Evolutionary conservation across 2,113 vertebrate species (phyloP).

Genomic region (Danio rerio): DNA sequence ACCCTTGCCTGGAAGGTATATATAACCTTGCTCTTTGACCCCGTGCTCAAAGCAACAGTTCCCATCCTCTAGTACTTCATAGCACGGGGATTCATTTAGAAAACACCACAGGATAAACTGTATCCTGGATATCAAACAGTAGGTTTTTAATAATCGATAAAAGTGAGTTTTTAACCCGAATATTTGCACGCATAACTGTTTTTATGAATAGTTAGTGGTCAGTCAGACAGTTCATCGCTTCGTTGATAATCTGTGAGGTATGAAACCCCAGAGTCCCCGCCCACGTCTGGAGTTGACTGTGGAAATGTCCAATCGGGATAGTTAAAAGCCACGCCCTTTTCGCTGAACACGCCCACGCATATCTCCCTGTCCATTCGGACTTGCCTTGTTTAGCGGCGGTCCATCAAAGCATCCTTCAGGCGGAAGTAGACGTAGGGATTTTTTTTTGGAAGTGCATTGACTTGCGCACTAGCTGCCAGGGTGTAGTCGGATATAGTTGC

Average conservation of each 20-base stretch:
- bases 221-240: not conserved
- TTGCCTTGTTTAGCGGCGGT: constrained; percentile 48
- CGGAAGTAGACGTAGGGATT: constrained; percentile 68
- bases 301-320: constrained; percentile 20
- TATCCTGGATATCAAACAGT: not conserved
- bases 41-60: constrained; percentile 36
- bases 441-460: constrained; percentile 53
- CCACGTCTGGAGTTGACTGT: not conserved
- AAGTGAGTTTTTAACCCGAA: no score
- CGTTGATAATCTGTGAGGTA: not conserved
- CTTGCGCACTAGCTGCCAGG: constrained; percentile 75
- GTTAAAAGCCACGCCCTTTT: not conserved
- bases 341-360: constrained; percentile 19
- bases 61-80: constrained; percentile 45
- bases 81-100: constrained; percentile 24
- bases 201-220: not conserved
- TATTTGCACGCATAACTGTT: not conserved
- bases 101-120: not conserved
- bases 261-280: not conserved
- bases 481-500: constrained; percentile 72
- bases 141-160: not conserved
- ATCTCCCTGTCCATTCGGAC: constrained; percentile 18
- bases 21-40: constrained; percentile 57
- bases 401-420: constrained; percentile 56
- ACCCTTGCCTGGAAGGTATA: constrained; percentile 47